These are phyloP conservation scores for Drosophila pallidifrons DNA, from an alignment of 1,140 invertebrate genomes.

Conservation along the genomic window DNA sequence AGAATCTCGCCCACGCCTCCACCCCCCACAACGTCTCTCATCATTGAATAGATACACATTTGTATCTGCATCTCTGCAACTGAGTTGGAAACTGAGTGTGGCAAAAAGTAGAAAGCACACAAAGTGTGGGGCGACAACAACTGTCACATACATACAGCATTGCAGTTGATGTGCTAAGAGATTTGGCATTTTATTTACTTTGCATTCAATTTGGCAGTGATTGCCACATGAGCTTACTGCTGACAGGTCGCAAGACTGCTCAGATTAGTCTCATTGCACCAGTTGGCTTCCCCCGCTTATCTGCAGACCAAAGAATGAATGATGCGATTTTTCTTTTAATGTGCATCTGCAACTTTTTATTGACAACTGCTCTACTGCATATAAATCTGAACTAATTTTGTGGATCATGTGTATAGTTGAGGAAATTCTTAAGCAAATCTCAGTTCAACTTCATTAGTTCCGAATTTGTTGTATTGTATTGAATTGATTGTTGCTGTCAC, in stretches of 20 bases:
- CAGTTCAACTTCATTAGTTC: too few relatives aligned
- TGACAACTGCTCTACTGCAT: too few relatives aligned
- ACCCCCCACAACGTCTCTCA: background rate
- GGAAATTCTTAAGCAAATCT: too few relatives aligned
- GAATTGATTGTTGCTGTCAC: too few relatives aligned
- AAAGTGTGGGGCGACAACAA: too few relatives aligned
- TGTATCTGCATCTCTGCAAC: background rate
- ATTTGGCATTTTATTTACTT: slow-evolving; percentile 34
- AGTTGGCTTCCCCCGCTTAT: too few relatives aligned
- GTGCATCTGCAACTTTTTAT: too few relatives aligned
- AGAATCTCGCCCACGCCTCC: background rate
- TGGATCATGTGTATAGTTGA: too few relatives aligned
- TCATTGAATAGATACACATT: background rate
- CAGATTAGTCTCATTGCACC: background rate
- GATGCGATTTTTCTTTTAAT: too few relatives aligned
- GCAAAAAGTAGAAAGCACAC: background rate
- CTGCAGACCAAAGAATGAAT: too few relatives aligned
- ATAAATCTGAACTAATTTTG: too few relatives aligned
- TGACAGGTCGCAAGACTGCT: background rate
- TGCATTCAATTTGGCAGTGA: slow-evolving; percentile 10
- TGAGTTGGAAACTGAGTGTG: background rate
- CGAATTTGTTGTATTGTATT: too few relatives aligned
- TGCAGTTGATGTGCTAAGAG: slow-evolving; percentile 36
- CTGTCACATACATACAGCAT: background rate
- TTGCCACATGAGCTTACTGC: background rate